A percentile compares a stretch with the other conserved stretches of the same genome.
phyloP scores from a whole-genome alignment of 1,140 invertebrate genomes.

The Babylonia areolata region DNA sequence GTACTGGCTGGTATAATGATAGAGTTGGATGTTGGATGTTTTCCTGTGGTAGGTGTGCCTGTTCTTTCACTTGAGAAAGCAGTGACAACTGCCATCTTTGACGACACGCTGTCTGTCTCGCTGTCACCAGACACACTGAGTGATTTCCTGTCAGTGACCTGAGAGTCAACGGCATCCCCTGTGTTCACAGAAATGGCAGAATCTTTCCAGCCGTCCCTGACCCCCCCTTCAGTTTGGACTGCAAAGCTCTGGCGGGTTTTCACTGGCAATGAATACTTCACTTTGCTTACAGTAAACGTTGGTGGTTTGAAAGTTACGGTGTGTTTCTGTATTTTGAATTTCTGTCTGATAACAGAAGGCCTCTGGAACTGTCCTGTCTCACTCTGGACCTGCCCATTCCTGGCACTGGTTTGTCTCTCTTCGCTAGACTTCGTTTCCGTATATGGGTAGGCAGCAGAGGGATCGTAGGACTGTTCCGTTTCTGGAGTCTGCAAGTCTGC shows the following conservation, averaged over 20 bases:
- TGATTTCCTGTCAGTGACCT: not conserved
- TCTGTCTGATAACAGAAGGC: not conserved
- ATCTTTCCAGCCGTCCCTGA: not conserved
- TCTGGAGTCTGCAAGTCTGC: not conserved
- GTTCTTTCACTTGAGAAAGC: not conserved
- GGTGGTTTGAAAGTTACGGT: not conserved
- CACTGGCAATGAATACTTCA: not conserved
- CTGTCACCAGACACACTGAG: not conserved
- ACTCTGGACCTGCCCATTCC: not conserved
- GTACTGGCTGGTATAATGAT: not conserved
- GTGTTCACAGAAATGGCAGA: not conserved
- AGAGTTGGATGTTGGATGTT: not conserved
- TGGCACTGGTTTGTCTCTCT: not conserved
- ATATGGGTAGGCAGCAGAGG: not conserved
- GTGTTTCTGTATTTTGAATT: not conserved
- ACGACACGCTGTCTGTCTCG: not conserved
- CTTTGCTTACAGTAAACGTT: not conserved
- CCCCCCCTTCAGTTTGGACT: not conserved
- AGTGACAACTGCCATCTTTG: not conserved
- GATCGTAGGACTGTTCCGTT: not conserved
- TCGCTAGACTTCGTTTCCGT: not conserved
- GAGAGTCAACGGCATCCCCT: not conserved
- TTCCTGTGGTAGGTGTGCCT: not conserved
- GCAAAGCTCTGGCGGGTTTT: not conserved
- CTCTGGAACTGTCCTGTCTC: not conserved